A percentile compares a stretch with the other conserved stretches of the same genome.
phyloP scores from a whole-genome alignment of 37 sponge, comb jelly and placozoan genomes.

The Mnemiopsis leidyi region DNA sequence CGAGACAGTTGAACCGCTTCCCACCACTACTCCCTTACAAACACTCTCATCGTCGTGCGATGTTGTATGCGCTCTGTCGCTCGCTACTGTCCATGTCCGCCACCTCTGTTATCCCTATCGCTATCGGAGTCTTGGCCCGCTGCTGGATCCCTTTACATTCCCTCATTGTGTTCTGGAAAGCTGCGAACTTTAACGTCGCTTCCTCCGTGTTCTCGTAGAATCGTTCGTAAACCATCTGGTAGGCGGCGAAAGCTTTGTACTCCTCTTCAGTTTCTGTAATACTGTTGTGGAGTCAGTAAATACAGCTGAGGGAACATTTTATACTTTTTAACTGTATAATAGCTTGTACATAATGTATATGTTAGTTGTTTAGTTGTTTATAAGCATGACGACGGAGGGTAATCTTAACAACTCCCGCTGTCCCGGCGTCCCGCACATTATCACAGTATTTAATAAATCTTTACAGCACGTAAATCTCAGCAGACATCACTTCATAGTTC shows the following conservation, averaged over 20 bases:
- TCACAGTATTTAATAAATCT: too few species aligned
- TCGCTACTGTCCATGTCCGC: background rate
- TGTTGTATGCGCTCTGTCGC: background rate
- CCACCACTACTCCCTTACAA: too few species aligned
- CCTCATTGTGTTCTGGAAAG: background rate
- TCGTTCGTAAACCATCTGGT: slow-evolving; percentile 12
- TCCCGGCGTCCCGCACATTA: too few species aligned
- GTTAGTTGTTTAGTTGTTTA: too few species aligned
- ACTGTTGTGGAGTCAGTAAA: background rate
- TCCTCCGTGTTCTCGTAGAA: background rate
- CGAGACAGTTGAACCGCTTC: background rate
- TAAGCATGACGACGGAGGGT: too few species aligned
- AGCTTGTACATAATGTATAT: background rate
- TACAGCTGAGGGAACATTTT: background rate
- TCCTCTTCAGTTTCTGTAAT: background rate
- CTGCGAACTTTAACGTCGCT: background rate
- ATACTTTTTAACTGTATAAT: background rate
- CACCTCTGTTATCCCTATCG: background rate
- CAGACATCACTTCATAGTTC: too few species aligned
- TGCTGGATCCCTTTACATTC: background rate
- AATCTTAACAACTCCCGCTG: too few species aligned
- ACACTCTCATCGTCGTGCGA: too few species aligned
- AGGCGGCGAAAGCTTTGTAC: slow-evolving; percentile 8
- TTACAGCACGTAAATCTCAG: too few species aligned
- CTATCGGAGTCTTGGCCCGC: background rate